These are phyloP conservation scores for Corydoras maculifer DNA, from an alignment of 2,113 vertebrate genomes.

Conservation along the genomic window DNA sequence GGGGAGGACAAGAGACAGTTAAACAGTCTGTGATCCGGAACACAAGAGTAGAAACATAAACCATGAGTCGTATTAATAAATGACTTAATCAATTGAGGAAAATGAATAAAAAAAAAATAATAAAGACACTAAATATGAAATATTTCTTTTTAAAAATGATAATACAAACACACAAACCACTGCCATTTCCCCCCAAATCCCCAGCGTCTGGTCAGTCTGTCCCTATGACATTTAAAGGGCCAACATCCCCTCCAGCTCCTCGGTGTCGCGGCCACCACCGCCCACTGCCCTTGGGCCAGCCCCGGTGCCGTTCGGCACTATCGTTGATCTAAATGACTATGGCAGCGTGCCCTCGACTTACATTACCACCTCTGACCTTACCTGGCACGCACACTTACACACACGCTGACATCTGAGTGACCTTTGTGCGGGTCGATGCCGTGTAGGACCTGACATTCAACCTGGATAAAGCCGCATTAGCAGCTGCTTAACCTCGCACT, in stretches of 20 bases:
- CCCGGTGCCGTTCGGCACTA: conserved; percentile 39
- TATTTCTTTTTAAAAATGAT: not conserved
- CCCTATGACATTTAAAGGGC: conserved; percentile 72
- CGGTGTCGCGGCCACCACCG: conserved; percentile 63
- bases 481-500: conserved; percentile 27
- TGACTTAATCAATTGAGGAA: too few relatives aligned
- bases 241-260: conserved; percentile 60
- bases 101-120: too few relatives aligned
- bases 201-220: conserved; percentile 37
- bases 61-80: too few relatives aligned
- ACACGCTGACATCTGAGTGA: conserved; percentile 23
- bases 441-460: conserved; percentile 41
- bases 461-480: conserved; percentile 30
- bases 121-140: not conserved
- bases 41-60: too few relatives aligned
- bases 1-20: not conserved
- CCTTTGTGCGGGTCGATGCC: conserved; percentile 31
- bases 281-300: conserved; percentile 56
- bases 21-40: not conserved
- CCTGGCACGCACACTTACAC: conserved; percentile 26
- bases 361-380: conserved; percentile 40
- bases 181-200: conserved; percentile 34
- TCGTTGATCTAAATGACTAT: conserved; percentile 30
- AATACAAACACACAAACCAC: conserved; percentile 20
- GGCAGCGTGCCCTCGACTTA: conserved; percentile 35